phyloP scores from a whole-genome alignment of 2,113 vertebrate species.

The Myocastor coypus region DNA sequence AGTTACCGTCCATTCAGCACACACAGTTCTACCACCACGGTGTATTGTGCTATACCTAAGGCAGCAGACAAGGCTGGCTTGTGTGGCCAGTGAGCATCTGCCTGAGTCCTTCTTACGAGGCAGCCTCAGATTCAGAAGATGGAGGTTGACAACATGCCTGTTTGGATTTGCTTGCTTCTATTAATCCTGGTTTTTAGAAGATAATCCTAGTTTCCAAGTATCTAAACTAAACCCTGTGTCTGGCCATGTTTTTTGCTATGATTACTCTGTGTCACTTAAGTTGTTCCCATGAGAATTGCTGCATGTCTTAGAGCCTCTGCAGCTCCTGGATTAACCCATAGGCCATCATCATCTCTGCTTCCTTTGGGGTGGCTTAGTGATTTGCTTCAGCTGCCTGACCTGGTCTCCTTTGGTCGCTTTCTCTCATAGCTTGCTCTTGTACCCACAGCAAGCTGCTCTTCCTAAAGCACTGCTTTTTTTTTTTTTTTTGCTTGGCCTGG shows the following conservation, averaged over 20 bases:
- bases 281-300: background rate
- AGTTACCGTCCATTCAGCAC: background rate
- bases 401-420: background rate
- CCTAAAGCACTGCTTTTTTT: background rate
- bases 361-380: background rate
- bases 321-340: background rate
- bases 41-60: too few relatives aligned
- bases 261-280: conserved; percentile 4
- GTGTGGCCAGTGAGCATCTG: background rate
- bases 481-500: background rate
- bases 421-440: background rate
- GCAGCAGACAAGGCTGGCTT: background rate
- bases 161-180: background rate
- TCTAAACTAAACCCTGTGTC: background rate
- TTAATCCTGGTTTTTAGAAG: conserved; percentile 46
- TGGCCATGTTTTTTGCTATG: background rate
- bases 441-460: background rate
- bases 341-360: background rate
- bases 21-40: background rate
- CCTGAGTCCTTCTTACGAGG: background rate
- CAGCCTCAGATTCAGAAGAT: background rate
- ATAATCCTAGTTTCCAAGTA: conserved; percentile 51
- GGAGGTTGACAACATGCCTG: background rate
- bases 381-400: background rate
- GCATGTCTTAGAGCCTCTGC: background rate